Base-by-base conservation (phyloP, 2,888 invertebrate genomes). In the Gymnocheta viridis region DNA sequence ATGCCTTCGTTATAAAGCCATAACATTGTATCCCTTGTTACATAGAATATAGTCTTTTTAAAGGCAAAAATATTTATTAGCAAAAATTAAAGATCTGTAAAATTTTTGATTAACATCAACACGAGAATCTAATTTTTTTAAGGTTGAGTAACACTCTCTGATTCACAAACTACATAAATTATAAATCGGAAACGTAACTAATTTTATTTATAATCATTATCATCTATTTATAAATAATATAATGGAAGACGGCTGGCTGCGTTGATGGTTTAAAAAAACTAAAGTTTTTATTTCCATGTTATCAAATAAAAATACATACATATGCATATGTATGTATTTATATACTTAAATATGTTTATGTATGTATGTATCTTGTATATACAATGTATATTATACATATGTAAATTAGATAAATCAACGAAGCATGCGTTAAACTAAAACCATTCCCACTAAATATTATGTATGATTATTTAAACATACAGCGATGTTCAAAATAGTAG, bases 331-430 rank as follows among this genome's bases (percentile, higher is more conserved):
- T 9, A 51, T 51, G 1, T 27, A 51, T 24, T 5, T 27, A 54
- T 27, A 2, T 14, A 9, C 17, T 0, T 12, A 27, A 41, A 19
- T 38, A 22, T 27, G 7, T 2, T 5, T 9, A 32, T 58, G 17
- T 49, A 12, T 49, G 5, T 32, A 56, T 32, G n/a, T 27, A 17
- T 32, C n/a, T n/a, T n/a, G n/a, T n/a, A n/a, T n/a, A n/a, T n/a
- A n/a, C n/a, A n/a, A 56, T 35, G 44, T 41, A 38, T 54, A 22
- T 6, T 76, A n/a, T n/a, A n/a, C n/a, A n/a, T n/a, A 87, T 86
- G 83, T 85, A 87, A 89, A 88, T 88, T 88, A 88, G 86, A 85
- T 83, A 67, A 87, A 76, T 79, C 86, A 88, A 69, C 88, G 85
- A 86, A 87, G 88, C 88, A 86, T 80, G 66, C 49, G 27, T 73